Base-by-base conservation (phyloP, 1,140 invertebrate species). In the Dendroctonus valens region DNA sequence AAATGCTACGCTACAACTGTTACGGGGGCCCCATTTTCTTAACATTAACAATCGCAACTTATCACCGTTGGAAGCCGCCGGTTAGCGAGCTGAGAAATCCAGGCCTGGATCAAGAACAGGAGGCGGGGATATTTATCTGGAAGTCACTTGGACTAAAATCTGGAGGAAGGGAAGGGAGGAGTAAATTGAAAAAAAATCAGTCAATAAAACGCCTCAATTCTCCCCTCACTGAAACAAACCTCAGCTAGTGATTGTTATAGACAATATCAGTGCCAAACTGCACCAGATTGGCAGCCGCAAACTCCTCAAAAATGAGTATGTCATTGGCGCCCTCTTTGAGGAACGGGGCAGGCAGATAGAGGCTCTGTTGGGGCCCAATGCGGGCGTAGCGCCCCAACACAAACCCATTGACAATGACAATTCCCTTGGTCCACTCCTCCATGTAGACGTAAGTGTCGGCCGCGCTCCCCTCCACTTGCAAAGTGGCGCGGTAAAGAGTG, bases 351-450 rank as follows among this genome's bases (percentile, higher is more conserved):
- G 86, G 86, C 41, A 87, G 66, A 75, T 85, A 88, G 2, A 87
- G 74, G 7, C 83, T 83, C 60, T 79, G 72, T 69, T 83, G 80
- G 0, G 87, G 87, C 0, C 87, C 87, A 44, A 80, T 73, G 59
- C 70, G 74, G 41, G 73, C 73, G 72, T 87, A 87, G 58, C 87
- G 75, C 7, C 86, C 87, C 41, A 89, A 69, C 67, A 87, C 85
- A 71, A 86, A 84, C 5, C 84, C 85, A 78, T 89, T 89, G 2
- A 89, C 68, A 66, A 87, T 82, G 7, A 85, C 84, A 51, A 86
- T 77, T 12, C 87, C 87, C 76, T 81, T 82, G 8, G 72, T 73
- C 82, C 82, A 84, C 1, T 70, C 68, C 7, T 71, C 67, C 72
- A 81, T 78, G 64, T 81, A 78, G 6, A 82, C 65, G 41, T 61